A percentile compares a stretch with the other conserved stretches of the same genome.
These are phyloP conservation scores for Steinernema scapterisci DNA, from an alignment of 2,888 invertebrate species.

Conservation along the genomic window DNA sequence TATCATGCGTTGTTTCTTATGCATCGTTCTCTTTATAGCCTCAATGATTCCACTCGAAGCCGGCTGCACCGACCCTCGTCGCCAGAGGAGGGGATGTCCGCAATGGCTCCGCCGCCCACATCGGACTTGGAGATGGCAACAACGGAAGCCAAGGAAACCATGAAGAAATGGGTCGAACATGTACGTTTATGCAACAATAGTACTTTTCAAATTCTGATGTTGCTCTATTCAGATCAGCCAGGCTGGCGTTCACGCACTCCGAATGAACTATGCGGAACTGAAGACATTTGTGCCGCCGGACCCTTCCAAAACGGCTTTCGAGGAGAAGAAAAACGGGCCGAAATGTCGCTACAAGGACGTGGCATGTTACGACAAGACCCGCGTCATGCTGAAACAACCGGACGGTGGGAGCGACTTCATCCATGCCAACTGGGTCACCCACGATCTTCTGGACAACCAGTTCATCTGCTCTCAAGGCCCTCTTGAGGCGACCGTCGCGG, in stretches of 20 bases:
- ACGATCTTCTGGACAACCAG: constrained; percentile 35
- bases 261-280: not conserved
- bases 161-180: not conserved
- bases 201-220: not conserved
- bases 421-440: constrained; percentile 39
- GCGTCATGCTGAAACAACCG: constrained; percentile 36
- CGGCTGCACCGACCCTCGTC: not conserved
- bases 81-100: not conserved
- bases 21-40: too few relatives aligned
- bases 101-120: not conserved
- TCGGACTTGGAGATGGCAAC: not conserved
- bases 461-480: constrained; percentile 39
- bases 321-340: not conserved
- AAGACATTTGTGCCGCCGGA: constrained; percentile 14
- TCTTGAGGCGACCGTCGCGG: constrained; percentile 6
- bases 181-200: not conserved
- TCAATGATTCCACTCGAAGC: not conserved
- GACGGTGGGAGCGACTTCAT: constrained; percentile 36
- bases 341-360: constrained; percentile 38
- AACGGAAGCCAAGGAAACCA: not conserved
- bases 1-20: too few relatives aligned
- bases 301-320: not conserved
- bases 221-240: not conserved
- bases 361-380: constrained; percentile 35
- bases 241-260: not conserved